Evolutionary conservation across 1,140 invertebrate species (phyloP).

Genomic region (Plectus sambesii): DNA sequence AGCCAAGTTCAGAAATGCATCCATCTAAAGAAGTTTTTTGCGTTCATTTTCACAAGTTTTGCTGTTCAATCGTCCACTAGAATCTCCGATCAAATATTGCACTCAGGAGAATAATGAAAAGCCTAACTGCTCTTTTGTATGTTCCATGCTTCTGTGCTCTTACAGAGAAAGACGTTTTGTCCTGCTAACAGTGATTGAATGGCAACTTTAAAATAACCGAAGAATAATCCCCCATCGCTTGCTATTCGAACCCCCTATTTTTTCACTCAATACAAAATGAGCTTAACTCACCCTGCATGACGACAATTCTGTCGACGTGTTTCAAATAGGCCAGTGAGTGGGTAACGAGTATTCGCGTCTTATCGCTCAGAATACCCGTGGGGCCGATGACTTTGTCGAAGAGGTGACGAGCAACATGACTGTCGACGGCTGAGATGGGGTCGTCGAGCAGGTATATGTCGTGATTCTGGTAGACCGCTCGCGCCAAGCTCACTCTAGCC

Average conservation of each 20-base stretch:
- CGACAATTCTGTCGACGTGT: conserved; percentile 54
- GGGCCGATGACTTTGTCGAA: conserved; percentile 49
- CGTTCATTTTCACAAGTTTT: too few relatives aligned
- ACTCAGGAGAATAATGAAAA: too few relatives aligned
- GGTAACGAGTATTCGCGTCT: conserved; percentile 48
- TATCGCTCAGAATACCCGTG: conserved; percentile 33
- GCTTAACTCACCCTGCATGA: conserved; percentile 44
- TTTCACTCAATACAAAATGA: too few relatives aligned
- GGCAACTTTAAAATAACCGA: too few relatives aligned
- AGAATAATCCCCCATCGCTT: too few relatives aligned
- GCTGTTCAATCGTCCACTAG: too few relatives aligned
- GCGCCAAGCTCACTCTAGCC: conserved; percentile 53
- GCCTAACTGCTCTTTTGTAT: too few relatives aligned
- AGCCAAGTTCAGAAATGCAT: conserved; percentile 15
- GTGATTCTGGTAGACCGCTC: conserved; percentile 53
- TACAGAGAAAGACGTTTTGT: too few relatives aligned
- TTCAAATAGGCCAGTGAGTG: conserved; percentile 48
- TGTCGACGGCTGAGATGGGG: conserved; percentile 50
- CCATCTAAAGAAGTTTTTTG: conserved; percentile 30
- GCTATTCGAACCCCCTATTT: too few relatives aligned
- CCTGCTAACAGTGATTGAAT: too few relatives aligned
- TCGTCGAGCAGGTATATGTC: conserved; percentile 53
- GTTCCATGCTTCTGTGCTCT: too few relatives aligned
- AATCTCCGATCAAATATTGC: too few relatives aligned
- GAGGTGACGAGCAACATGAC: conserved; percentile 49